Evolutionary conservation across 2,113 vertebrate species (phyloP).

Genomic region (Eira barbara): DNA sequence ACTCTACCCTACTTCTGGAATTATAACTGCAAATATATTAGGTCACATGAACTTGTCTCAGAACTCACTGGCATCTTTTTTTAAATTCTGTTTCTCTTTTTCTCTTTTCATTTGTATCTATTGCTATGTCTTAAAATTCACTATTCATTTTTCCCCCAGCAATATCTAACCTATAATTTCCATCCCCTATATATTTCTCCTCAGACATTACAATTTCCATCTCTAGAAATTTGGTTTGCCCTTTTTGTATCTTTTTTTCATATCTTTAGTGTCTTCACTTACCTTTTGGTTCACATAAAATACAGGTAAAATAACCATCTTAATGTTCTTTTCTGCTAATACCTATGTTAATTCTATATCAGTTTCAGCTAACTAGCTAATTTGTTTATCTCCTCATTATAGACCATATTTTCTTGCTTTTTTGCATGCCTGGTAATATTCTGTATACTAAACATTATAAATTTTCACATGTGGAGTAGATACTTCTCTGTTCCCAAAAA

Average conservation of each 20-base stretch:
- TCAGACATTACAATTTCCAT: neutral
- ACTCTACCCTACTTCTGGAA: fast-evolving
- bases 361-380: neutral
- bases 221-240: neutral
- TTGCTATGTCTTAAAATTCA: neutral
- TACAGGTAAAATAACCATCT: neutral
- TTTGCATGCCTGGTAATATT: neutral
- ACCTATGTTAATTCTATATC: neutral
- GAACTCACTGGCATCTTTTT: neutral
- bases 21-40: neutral
- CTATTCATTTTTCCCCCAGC: neutral
- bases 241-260: neutral
- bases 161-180: neutral
- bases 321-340: neutral
- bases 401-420: neutral
- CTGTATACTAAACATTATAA: neutral
- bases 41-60: neutral
- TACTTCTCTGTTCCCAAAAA: neutral
- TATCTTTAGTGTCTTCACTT: neutral
- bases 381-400: neutral
- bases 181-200: neutral
- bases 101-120: neutral
- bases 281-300: neutral
- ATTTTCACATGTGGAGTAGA: neutral
- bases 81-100: neutral